Evolutionary conservation across 2,888 invertebrate species (phyloP), one percentile per base, ranked within the genome.

Genomic region (Charanyca ferruginea): DNA sequence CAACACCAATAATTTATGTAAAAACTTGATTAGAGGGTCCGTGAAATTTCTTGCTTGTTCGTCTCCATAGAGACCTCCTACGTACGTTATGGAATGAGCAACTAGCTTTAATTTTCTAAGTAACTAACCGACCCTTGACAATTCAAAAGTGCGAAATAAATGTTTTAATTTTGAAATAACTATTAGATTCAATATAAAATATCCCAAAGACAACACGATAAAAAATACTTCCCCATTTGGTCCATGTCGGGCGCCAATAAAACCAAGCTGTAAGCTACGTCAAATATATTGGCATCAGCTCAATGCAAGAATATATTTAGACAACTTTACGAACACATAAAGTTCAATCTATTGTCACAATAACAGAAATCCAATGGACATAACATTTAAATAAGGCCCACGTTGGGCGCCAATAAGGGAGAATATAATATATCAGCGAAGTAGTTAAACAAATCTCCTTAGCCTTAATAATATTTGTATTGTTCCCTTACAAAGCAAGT

Each of bases 331-430:
- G 11, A 42, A 58, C 45, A 48, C 47, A 69, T 63, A 75, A 69
- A 65, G 42, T 58, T 55, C 18, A 66, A 59, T 58, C 51, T 13
- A 1, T 23, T 35, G 41, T 35, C 22, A 32, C 58, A 66, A 59
- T 63, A 66, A 53, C 9, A 20, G 23, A 32, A 41, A 42, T 54
- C 35, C 28, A 47, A 28, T 45, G n/a, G 25, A 61, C 73, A 72
- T 67, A 69, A 63, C 25, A 69, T 67, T 68, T 44, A 59, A 69
- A 63, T 70, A 62, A 51, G 72, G 51, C 78, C 83, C 85, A 20
- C 25, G 66, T 38, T 60, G 68, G 71, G 68, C 49, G 74, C 42
- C 77, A 74, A 68, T 78, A 74, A 38, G 9, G 16, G n/a, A 22
- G n/a, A 54, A 35, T 9, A n/a, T n/a, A n/a, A n/a, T n/a, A n/a